These are phyloP conservation scores for Vultur gryphus DNA, from an alignment of 2,797 vertebrate genomes.

Conservation along the genomic window DNA sequence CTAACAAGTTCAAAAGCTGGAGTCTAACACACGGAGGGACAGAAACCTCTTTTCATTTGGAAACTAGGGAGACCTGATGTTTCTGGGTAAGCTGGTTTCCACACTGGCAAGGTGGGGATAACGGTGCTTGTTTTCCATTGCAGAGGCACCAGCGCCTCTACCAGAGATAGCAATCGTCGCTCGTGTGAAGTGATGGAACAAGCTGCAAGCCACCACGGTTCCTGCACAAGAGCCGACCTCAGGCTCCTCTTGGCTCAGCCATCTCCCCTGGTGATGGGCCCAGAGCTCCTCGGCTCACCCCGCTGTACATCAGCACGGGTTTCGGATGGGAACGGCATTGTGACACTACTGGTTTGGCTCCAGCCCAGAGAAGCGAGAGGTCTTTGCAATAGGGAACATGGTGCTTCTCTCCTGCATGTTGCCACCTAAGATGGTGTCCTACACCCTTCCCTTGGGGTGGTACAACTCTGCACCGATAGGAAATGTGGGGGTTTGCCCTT, in stretches of 20 bases:
- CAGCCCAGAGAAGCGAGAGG: background rate
- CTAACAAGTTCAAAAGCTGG: background rate
- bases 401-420: background rate
- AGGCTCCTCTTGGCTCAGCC: background rate
- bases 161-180: background rate
- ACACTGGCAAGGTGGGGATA: background rate
- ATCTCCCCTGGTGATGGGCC: too few relatives aligned
- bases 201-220: background rate
- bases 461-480: background rate
- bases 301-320: rapidly evolving
- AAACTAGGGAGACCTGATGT: background rate
- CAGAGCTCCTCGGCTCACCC: background rate
- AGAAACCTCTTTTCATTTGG: background rate
- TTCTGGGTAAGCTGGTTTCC: background rate
- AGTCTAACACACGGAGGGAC: background rate
- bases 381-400: background rate
- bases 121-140: background rate
- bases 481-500: background rate
- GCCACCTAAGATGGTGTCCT: background rate
- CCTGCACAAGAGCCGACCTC: background rate
- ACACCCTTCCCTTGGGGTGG: background rate
- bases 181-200: background rate
- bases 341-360: background rate
- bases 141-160: background rate
- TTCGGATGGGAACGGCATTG: background rate